Evolutionary conservation across 2,113 vertebrate genomes (phyloP).

Genomic region (Struthio camelus): DNA sequence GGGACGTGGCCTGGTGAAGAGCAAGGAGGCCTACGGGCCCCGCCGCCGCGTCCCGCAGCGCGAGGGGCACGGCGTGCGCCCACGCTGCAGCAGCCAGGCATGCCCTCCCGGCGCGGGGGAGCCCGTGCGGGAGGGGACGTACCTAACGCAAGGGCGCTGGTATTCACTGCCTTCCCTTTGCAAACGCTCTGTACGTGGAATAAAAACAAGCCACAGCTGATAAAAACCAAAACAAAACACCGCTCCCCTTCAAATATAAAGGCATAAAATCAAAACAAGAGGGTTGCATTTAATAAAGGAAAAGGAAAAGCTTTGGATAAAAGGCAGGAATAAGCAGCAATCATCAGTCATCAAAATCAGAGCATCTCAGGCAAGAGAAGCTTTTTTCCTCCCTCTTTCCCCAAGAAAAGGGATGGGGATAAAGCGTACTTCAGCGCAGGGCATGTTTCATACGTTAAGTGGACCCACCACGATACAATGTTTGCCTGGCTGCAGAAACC

Average conservation of each 20-base stretch:
- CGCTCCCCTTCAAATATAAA: not conserved
- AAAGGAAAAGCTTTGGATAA: slow-evolving; percentile 13
- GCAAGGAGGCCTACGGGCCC: too few relatives aligned
- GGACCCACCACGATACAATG: accelerated
- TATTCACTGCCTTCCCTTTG: not conserved
- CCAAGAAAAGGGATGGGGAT: not conserved
- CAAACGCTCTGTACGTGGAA: not conserved
- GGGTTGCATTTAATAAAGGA: slow-evolving; percentile 6
- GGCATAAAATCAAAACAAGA: not conserved
- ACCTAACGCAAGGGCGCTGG: accelerated
- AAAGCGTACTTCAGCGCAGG: not conserved
- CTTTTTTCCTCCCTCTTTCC: slow-evolving; percentile 2
- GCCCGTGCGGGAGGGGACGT: too few relatives aligned
- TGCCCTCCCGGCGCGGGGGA: too few relatives aligned
- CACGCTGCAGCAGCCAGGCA: too few relatives aligned
- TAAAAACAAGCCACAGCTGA: not conserved
- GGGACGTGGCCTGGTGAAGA: not conserved
- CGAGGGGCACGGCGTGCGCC: too few relatives aligned
- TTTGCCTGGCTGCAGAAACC: accelerated
- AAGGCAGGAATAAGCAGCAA: slow-evolving; percentile 15
- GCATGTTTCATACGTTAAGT: not conserved
- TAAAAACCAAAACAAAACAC: not conserved
- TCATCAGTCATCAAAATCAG: slow-evolving; percentile 25
- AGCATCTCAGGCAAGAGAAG: not conserved
- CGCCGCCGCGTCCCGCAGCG: too few relatives aligned